phyloP scores from a whole-genome alignment of 2,888 invertebrate genomes.

The Podotricha telesiphe region DNA sequence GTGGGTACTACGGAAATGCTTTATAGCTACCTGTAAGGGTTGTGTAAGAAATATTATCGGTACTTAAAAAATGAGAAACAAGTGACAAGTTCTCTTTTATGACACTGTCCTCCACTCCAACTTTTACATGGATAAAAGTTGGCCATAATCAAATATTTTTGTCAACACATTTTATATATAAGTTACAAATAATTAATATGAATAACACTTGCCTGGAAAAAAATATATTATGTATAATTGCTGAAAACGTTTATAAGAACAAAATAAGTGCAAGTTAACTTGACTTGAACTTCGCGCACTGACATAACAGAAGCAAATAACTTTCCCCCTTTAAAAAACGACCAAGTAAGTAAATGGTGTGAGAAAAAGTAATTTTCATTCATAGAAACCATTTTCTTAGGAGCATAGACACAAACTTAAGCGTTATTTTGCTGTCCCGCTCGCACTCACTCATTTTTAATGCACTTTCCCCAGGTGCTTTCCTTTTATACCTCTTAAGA shows the following conservation, averaged over 20 bases:
- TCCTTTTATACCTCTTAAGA: conserved; percentile 71
- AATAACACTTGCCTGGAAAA: too few relatives aligned
- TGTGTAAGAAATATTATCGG: too few relatives aligned
- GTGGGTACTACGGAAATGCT: too few relatives aligned
- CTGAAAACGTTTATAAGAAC: background rate
- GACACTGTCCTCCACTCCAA: background rate
- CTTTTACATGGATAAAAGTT: too few relatives aligned
- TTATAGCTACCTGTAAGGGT: too few relatives aligned
- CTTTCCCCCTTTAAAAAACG: conserved; percentile 67
- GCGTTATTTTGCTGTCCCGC: conserved; percentile 55
- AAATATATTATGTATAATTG: too few relatives aligned
- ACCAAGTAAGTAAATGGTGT: conserved; percentile 74
- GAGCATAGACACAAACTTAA: conserved; percentile 56
- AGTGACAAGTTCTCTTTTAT: background rate
- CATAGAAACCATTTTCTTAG: conserved; percentile 80
- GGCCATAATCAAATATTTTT: too few relatives aligned
- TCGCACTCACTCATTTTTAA: conserved; percentile 74
- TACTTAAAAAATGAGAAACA: background rate
- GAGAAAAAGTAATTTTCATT: conserved; percentile 81
- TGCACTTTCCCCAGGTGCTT: conserved; percentile 76
- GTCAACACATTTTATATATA: too few relatives aligned
- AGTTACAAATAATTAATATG: too few relatives aligned
- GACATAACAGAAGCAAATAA: conserved; percentile 50
- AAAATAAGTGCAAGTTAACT: conserved; percentile 22
- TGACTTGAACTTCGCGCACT: conserved; percentile 19